A percentile compares a stretch with the other conserved stretches of the same genome.
Evolutionary conservation across 2,113 vertebrate genomes (phyloP).

Genomic region (Quiscalus mexicanus): DNA sequence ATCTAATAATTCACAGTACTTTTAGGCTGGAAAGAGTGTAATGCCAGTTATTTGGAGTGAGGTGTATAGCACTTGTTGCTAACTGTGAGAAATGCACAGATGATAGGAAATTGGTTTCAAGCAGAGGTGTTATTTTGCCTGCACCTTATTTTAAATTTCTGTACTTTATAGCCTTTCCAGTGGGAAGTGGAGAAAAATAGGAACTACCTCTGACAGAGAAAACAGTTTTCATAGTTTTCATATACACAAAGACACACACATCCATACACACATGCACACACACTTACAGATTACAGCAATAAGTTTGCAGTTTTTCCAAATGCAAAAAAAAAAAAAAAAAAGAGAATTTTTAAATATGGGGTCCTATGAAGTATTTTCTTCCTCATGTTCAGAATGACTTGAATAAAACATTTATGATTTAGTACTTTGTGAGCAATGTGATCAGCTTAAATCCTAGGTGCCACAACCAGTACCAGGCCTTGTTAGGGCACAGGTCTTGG

Average conservation of each 20-base stretch:
- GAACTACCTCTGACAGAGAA: not conserved
- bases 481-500: not conserved
- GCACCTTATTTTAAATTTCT: not conserved
- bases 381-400: not conserved
- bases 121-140: not conserved
- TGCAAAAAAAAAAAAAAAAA: not conserved
- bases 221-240: not conserved
- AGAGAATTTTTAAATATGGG: not conserved
- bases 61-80: not conserved
- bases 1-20: not conserved
- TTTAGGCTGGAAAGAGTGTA: not conserved
- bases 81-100: not conserved
- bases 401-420: not conserved
- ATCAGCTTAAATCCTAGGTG: not conserved
- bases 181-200: not conserved
- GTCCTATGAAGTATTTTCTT: not conserved
- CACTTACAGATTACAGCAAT: not conserved
- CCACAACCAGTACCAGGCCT: not conserved
- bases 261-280: rapidly evolving
- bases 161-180: not conserved
- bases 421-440: not conserved
- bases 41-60: not conserved
- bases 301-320: not conserved
- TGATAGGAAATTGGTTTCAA: not conserved
- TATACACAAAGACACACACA: not conserved